These are phyloP conservation scores for Sebastes vulpes DNA, from an alignment of 2,797 vertebrate genomes.

Conservation along the genomic window DNA sequence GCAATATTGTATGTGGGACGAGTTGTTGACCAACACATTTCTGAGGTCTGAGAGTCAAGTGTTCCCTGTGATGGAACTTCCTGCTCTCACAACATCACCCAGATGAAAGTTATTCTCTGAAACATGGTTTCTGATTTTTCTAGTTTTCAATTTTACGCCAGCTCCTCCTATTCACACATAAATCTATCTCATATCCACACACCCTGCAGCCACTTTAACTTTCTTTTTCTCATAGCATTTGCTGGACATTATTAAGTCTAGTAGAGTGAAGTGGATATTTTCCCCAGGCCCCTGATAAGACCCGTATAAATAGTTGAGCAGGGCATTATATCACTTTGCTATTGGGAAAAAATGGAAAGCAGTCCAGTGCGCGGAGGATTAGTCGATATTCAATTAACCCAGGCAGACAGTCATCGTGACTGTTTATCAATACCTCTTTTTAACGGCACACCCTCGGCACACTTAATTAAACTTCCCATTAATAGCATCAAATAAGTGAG, in stretches of 20 bases:
- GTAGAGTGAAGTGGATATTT: constrained; percentile 48
- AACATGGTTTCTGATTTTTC: neutral
- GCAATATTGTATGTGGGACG: neutral
- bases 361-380: constrained; percentile 63
- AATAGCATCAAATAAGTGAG: constrained; percentile 69
- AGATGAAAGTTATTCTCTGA: neutral
- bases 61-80: neutral
- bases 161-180: neutral
- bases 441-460: constrained; percentile 69
- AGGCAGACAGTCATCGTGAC: constrained; percentile 68
- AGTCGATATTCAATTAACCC: constrained; percentile 88
- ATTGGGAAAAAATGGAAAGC: constrained; percentile 63
- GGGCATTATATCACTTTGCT: constrained; percentile 64
- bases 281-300: constrained; percentile 56
- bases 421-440: constrained; percentile 84
- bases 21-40: constrained; percentile 17
- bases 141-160: neutral
- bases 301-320: constrained; percentile 61
- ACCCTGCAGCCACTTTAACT: neutral
- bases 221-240: constrained; percentile 11
- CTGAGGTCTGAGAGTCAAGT: constrained; percentile 21
- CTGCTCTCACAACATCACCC: constrained; percentile 10
- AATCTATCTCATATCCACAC: neutral
- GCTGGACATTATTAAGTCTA: constrained; percentile 30
- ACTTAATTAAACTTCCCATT: constrained; percentile 83